Base-by-base conservation (phyloP, 1,140 invertebrate genomes). In the Triops cancriformis region DNA sequence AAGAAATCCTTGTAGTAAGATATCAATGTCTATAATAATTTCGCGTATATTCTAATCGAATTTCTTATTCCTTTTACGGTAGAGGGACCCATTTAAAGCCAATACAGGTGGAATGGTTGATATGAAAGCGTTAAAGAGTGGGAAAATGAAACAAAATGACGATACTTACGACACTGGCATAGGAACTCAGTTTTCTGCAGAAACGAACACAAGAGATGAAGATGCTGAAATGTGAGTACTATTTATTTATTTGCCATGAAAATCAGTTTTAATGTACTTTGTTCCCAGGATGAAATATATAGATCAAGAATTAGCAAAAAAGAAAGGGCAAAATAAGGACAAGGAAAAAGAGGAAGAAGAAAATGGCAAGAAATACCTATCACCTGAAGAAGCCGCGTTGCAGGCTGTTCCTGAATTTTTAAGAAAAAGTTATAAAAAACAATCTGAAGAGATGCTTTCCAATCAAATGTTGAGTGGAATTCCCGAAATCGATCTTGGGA, bases 401-500 rank as follows among this genome's bases (percentile, higher is more conserved):
- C 88, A 90, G 81, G 91, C 94, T 14, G 88, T 96, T 26, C 96
- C 96, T 14, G 93, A 95, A 82, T 92, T 98, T 85, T 86, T 98
- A 73, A 86, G 91, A 82, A 89, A 90, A 80, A 93, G 92, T 18
- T 92, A 92, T 11, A 88, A 90, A 1, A 93, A 95, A 79, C 88
- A 88, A 78, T 96, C 93, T 23, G 97, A 99, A 86, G 98, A 99
- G 87, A 98, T 99, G 95, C 90, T 99, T 80, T 99, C 97, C 7
- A 98, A 98, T 89, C 98, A 99, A 88, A 99, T 99, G 98, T 87
- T 99, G 2, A 98, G 95, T 83, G 98, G 98, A 76, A 99, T 99
- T 80, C 98, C 98, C n/a, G 98, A 99, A 89, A 94, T 99, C 1
- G 98, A 99, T 87, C 88, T 99, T 72, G 98, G 98, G 45, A 98